phyloP scores from a whole-genome alignment of 1,140 invertebrate species.

The Cyphomyrmex costatus region DNA sequence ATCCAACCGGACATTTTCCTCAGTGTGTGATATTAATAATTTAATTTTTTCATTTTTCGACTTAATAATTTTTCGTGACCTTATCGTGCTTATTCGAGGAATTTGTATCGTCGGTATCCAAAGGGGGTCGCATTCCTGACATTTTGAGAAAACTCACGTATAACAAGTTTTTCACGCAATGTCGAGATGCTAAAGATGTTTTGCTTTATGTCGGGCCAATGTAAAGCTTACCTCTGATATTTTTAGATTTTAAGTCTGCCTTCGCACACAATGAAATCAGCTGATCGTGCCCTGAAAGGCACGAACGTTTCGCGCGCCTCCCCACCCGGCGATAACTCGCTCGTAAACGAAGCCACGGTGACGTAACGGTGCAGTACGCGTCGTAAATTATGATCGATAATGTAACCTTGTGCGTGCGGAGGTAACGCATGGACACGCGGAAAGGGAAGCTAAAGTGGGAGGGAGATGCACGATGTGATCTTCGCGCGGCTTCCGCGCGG shows the following conservation, averaged over 20 bases:
- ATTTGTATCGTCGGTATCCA: background rate
- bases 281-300: constrained; percentile 47
- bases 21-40: too few species aligned
- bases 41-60: background rate
- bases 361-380: constrained; percentile 81
- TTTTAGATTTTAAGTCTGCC: constrained; percentile 37
- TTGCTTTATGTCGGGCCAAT: background rate
- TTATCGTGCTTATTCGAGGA: background rate
- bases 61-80: background rate
- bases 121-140: background rate
- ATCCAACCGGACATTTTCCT: too few species aligned
- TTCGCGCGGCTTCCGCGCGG: constrained; percentile 41
- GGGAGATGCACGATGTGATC: constrained; percentile 7
- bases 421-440: constrained; percentile 34
- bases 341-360: constrained; percentile 78
- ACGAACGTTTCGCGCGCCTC: constrained; percentile 66
- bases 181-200: background rate
- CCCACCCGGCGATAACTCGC: constrained; percentile 73
- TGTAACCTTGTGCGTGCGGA: constrained; percentile 81
- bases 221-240: background rate
- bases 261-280: constrained; percentile 45
- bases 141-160: constrained; percentile 23
- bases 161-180: background rate
- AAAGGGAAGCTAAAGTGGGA: too few species aligned
- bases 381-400: constrained; percentile 85